Conservation (phyloP, 1,140 invertebrate species). For the Ladona fulva region DNA sequence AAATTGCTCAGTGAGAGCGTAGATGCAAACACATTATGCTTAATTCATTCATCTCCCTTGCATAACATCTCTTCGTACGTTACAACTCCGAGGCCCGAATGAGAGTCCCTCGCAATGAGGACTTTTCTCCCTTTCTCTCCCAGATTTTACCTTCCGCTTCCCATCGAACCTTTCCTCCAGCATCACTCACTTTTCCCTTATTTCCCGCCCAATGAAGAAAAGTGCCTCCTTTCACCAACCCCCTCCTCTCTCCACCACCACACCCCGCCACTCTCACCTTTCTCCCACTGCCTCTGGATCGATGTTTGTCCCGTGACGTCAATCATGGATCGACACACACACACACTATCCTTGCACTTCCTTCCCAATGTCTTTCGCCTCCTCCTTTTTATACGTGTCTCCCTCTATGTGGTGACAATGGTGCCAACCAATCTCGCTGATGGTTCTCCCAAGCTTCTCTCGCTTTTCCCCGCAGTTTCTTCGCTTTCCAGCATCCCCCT, state of each 20-base stretch:
- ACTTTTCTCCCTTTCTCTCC: neutral
- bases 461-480: neutral
- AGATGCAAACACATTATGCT: no score
- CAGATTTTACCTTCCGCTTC: neutral
- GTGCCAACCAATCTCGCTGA: neutral
- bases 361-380: neutral
- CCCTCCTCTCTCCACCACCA: neutral
- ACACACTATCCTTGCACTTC: neutral
- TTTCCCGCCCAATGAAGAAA: neutral
- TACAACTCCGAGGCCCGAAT: no score
- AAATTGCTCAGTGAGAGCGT: no score
- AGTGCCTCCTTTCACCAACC: neutral
- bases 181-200: neutral
- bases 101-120: no score
- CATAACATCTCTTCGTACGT: no score
- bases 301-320: neutral
- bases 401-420: neutral
- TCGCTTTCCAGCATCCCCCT: neutral
- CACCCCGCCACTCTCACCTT: neutral
- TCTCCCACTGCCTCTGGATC: neutral
- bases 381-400: no score
- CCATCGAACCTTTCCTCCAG: neutral
- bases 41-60: no score
- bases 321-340: neutral
- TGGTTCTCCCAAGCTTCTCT: neutral